Evolutionary conservation across 92 coral and sea anemone genomes (phyloP).

Genomic region (Epizoanthus fatuus): DNA sequence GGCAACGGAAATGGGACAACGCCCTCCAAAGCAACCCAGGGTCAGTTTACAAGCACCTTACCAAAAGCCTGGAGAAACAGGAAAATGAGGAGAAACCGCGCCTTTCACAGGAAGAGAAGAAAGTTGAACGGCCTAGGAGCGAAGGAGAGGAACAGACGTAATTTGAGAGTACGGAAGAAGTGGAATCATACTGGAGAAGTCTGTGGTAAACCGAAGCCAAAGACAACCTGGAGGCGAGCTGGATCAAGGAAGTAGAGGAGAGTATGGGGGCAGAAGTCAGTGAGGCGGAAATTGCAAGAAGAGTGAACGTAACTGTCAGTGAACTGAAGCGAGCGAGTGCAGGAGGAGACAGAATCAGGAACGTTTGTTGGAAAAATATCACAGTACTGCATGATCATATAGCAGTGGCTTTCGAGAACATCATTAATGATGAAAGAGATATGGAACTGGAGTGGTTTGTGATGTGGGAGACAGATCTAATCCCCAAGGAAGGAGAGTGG

Average conservation of each 20-base stretch:
- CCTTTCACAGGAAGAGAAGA: not conserved
- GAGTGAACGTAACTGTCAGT: not conserved
- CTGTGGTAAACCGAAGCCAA: not conserved
- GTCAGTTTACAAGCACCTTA: not conserved
- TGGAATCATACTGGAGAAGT: not conserved
- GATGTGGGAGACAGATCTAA: slow-evolving; percentile 2
- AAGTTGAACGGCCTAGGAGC: not conserved
- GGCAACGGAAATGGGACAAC: too few relatives aligned
- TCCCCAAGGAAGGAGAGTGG: not conserved
- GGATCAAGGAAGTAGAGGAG: slow-evolving; percentile 1
- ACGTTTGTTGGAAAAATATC: not conserved
- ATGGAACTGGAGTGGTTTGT: not conserved
- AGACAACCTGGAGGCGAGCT: not conserved
- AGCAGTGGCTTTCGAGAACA: not conserved
- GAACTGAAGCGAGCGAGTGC: slow-evolving; percentile 11
- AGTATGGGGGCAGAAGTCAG: not conserved
- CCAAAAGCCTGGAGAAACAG: not conserved
- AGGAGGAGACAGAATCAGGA: not conserved
- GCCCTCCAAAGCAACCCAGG: too few relatives aligned
- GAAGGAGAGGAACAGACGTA: not conserved
- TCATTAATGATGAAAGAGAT: not conserved
- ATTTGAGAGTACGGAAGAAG: not conserved
- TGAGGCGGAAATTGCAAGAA: not conserved
- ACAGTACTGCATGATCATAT: not conserved
- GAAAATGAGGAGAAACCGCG: not conserved